phyloP scores from a whole-genome alignment of 2,113 vertebrate species.

The Dolichallabes microphthalmus region DNA sequence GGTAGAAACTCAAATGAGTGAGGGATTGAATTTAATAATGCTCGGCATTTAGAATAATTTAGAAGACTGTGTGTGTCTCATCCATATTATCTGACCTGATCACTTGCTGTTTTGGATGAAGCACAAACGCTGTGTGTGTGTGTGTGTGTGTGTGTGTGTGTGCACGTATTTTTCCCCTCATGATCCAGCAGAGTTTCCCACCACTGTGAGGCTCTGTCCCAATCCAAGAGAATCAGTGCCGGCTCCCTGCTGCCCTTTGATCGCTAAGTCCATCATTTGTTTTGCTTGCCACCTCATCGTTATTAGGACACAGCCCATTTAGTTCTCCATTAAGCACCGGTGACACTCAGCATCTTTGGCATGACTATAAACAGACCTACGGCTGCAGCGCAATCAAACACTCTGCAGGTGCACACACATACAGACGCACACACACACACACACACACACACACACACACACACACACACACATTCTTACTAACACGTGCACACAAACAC shows the following conservation, averaged over 20 bases:
- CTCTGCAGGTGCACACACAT: constrained; percentile 50
- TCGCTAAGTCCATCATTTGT: constrained; percentile 48
- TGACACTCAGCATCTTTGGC: constrained; percentile 49
- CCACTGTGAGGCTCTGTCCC: constrained; percentile 27
- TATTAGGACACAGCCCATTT: constrained; percentile 46
- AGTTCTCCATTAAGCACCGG: constrained; percentile 46
- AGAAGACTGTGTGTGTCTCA: background rate
- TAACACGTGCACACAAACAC: constrained; percentile 16
- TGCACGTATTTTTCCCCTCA: constrained; percentile 28
- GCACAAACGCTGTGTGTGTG: background rate
- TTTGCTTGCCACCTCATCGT: constrained; percentile 55
- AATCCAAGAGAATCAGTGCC: constrained; percentile 50
- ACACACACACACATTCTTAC: background rate
- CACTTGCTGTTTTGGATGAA: constrained; percentile 46
- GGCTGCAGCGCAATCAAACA: constrained; percentile 48
- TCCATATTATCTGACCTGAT: constrained; percentile 30
- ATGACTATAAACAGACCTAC: constrained; percentile 36
- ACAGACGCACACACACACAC: constrained; percentile 33
- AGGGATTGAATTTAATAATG: constrained; percentile 14
- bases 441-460: background rate
- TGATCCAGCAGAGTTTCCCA: constrained; percentile 48
- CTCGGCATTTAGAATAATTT: background rate
- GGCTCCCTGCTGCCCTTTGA: constrained; percentile 48
- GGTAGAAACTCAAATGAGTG: background rate
- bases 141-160: background rate